Percentiles rank a stretch among this genome's conserved stretches.
Evolutionary conservation across 2,113 vertebrate genomes (phyloP).

Genomic region (Ceratotherium simum): DNA sequence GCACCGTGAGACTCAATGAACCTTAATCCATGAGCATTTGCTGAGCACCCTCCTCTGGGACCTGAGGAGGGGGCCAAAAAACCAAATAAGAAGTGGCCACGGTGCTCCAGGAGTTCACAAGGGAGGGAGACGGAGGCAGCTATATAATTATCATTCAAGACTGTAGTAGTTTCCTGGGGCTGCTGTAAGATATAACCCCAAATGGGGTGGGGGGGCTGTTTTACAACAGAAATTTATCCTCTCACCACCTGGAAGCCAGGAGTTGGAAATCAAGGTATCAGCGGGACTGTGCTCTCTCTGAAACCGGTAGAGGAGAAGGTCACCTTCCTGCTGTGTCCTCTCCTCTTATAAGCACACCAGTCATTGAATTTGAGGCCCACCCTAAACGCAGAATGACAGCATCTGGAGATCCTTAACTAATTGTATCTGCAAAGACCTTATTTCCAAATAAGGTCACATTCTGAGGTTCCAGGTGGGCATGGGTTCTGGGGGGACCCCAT

Average conservation of each 20-base stretch:
- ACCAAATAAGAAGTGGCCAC: neutral
- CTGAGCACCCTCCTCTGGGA: too few species aligned
- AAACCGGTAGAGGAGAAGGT: neutral
- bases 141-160: fast-evolving
- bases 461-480: neutral
- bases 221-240: neutral
- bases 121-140: neutral
- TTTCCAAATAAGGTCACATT: neutral
- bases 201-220: neutral
- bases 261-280: neutral
- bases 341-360: neutral
- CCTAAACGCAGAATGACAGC: neutral
- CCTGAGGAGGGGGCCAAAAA: too few species aligned
- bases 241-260: neutral
- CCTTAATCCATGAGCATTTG: neutral
- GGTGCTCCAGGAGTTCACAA: neutral
- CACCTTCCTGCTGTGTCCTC: neutral
- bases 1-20: neutral
- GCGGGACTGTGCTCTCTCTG: neutral
- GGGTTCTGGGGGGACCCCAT: neutral
- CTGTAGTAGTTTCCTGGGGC: neutral
- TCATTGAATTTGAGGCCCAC: neutral
- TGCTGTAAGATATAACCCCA: neutral
- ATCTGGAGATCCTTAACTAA: neutral
- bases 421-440: neutral